phyloP scores from a whole-genome alignment of 1,140 invertebrate species.

The Bemisia tabaci region DNA sequence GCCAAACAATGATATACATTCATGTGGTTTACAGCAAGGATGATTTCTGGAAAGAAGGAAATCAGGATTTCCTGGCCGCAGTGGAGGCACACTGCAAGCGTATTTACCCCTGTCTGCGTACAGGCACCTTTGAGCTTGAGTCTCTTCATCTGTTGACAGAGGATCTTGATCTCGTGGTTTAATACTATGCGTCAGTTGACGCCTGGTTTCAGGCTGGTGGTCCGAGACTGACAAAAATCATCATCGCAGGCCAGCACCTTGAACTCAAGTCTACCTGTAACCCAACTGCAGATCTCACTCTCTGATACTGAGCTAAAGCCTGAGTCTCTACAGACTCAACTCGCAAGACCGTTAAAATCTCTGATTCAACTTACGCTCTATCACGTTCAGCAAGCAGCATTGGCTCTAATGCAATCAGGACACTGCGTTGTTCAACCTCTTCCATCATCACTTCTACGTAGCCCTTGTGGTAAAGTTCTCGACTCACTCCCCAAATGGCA shows the following conservation, averaged over 20 bases:
- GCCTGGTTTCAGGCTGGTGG: background rate
- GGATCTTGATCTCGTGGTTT: no score
- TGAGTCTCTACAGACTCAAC: no score
- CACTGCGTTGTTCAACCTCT: constrained; percentile 57
- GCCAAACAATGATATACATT: no score
- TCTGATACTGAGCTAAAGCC: no score
- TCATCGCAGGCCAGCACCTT: background rate
- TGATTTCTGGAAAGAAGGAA: no score
- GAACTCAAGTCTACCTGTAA: background rate
- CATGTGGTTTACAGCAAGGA: no score
- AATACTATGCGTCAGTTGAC: background rate
- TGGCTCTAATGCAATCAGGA: constrained; percentile 55
- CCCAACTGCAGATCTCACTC: background rate
- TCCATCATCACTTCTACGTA: constrained; percentile 36
- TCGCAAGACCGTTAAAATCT: background rate
- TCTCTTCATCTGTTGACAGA: no score
- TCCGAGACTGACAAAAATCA: background rate
- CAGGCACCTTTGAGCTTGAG: no score
- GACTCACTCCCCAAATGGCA: background rate
- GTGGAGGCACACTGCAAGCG: no score
- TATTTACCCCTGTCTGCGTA: no score
- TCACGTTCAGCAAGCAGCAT: constrained; percentile 68
- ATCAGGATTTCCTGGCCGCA: no score
- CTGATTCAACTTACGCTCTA: constrained; percentile 21
- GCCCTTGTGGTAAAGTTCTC: constrained; percentile 19